Evolutionary conservation across 1,140 invertebrate genomes (phyloP), one percentile per base, ranked within the genome.

Genomic region (Philopotamus ludificatus): DNA sequence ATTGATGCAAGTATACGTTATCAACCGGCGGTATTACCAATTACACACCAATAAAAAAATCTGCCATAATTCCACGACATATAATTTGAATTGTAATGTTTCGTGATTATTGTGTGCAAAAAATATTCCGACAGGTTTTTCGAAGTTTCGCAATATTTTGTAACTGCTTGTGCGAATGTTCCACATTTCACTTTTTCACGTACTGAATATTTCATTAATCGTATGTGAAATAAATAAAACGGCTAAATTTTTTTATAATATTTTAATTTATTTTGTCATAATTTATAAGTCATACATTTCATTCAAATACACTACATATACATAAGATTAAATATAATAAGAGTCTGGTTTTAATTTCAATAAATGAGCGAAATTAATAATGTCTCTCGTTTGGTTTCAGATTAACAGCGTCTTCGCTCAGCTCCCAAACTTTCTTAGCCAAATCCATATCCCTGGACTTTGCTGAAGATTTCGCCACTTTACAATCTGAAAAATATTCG

Each of bases 401-500:
- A 68, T 89, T 85, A 2, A 86, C 87, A 25, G 92, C 74, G 61
- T 80, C 76, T 70, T 90, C 86, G 10, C 89, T 90, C 1, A 90
- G 78, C 72, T 93, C 90, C 92, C 92, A 95, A 21, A 94, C 79
- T 74, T 91, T 91, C 65, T 85, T 89, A 0, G 86, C 89, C 57
- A 87, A 85, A 0, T 81, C 83, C 71, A 83, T 81, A 73, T 94
- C 89, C 50, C 82, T 80, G 0, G 85, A 86, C 0, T 80, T 81
- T 1, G 75, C 73, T 2, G 83, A 86, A 0, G 92, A 71, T 0
- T 74, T 74, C 59, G 83, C 82, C 73, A 89, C 85, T 62, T 82
- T 83, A 75, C 93, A 95, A 72, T 95, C 92, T 26, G 85, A 81
- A 70, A 88, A 96, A 77, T 95, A 95, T 79, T 90, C 88, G 49